phyloP scores from a whole-genome alignment of 2,113 vertebrate species.

The Alethe diademata region DNA sequence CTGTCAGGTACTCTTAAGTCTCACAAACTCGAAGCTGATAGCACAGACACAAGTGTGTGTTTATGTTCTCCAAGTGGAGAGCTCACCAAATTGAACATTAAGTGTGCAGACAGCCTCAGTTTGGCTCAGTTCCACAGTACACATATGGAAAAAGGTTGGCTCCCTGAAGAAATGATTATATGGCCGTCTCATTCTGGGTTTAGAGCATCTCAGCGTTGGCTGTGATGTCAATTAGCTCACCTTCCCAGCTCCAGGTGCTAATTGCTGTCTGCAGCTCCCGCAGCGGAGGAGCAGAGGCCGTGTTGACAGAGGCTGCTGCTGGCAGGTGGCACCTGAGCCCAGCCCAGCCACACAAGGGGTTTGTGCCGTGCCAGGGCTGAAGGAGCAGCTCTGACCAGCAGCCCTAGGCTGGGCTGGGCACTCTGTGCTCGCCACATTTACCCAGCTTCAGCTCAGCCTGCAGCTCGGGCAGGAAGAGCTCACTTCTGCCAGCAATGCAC shows the following conservation, averaged over 20 bases:
- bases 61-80: background rate
- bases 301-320: background rate
- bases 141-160: background rate
- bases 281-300: background rate
- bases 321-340: slow-evolving; percentile 12
- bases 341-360: background rate
- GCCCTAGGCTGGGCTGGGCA: background rate
- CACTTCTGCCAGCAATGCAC: background rate
- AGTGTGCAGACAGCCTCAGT: background rate
- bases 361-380: background rate
- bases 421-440: background rate
- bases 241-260: background rate
- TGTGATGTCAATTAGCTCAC: background rate
- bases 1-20: background rate
- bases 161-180: background rate
- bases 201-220: background rate
- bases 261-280: background rate
- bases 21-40: background rate
- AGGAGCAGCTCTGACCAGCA: background rate
- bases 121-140: background rate
- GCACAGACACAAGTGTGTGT: background rate
- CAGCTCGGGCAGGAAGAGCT: background rate
- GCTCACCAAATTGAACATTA: background rate
- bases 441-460: background rate
- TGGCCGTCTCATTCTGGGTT: background rate